A percentile compares a stretch with the other conserved stretches of the same genome.
Conservation (phyloP, 2,888 invertebrate species). For the Diplazon laetatorius region DNA sequence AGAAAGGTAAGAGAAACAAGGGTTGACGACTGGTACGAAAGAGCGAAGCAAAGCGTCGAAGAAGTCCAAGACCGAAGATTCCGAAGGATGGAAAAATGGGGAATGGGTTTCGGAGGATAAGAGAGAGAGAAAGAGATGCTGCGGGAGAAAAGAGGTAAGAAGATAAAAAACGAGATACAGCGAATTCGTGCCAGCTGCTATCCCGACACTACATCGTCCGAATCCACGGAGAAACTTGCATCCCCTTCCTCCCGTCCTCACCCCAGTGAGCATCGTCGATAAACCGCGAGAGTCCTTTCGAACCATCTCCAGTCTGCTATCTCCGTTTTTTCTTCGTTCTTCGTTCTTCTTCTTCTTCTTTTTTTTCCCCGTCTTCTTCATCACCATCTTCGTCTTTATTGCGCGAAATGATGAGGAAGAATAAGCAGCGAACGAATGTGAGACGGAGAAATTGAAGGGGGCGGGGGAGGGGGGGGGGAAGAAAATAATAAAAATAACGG, state of each 20-base stretch:
- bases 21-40: constrained; percentile 22
- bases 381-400: constrained; percentile 29
- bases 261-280: constrained; percentile 37
- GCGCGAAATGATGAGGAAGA: constrained; percentile 30
- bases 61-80: constrained; percentile 21
- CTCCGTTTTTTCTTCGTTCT: constrained; percentile 38
- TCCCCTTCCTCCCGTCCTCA: constrained; percentile 49
- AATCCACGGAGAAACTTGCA: constrained; percentile 66
- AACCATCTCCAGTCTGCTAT: no score
- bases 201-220: constrained; percentile 66
- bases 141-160: no score
- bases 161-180: constrained; percentile 36
- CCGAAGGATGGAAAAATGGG: constrained; percentile 37
- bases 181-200: constrained; percentile 64
- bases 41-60: constrained; percentile 29
- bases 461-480: constrained; percentile 8
- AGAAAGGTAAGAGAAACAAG: constrained; percentile 20
- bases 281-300: constrained; percentile 17
- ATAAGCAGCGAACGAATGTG: neutral
- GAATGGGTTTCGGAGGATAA: constrained; percentile 17
- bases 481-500: no score
- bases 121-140: constrained; percentile 33
- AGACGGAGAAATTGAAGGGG: constrained; percentile 7
- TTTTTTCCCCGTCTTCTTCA: constrained; percentile 26
- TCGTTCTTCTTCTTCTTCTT: constrained; percentile 7